These are phyloP conservation scores for Neopelma chrysocephalum DNA, from an alignment of 2,797 vertebrate species.

Conservation along the genomic window DNA sequence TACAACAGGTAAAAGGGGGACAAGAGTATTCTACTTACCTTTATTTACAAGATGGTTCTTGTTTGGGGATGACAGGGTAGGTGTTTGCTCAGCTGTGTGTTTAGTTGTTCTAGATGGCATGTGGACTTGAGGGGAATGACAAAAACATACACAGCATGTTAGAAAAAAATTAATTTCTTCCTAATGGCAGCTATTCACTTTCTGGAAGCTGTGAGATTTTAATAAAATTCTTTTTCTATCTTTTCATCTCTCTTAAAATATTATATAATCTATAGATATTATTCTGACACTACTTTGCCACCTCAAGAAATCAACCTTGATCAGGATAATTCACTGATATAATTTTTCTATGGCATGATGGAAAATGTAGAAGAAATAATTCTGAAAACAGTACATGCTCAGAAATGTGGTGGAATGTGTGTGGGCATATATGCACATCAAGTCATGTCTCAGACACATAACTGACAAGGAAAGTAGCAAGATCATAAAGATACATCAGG, in stretches of 20 bases:
- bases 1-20: accelerated
- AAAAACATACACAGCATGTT: not conserved
- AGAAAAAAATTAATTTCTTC: not conserved
- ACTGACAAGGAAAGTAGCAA: conserved; percentile 46
- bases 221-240: not conserved
- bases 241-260: not conserved
- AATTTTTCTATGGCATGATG: not conserved
- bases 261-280: not conserved
- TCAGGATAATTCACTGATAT: not conserved
- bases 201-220: not conserved
- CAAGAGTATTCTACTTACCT: not conserved
- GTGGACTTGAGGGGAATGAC: not conserved
- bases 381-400: not conserved
- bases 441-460: conserved; percentile 12
- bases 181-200: not conserved
- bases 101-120: not conserved
- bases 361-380: not conserved
- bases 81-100: not conserved
- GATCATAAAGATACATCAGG: conserved; percentile 32
- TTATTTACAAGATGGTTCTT: not conserved
- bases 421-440: not conserved
- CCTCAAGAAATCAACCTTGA: not conserved
- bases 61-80: not conserved
- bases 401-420: conserved; percentile 12
- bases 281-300: not conserved